These are phyloP conservation scores for Proisotoma minuta DNA, from an alignment of 2,888 invertebrate species.

Conservation along the genomic window DNA sequence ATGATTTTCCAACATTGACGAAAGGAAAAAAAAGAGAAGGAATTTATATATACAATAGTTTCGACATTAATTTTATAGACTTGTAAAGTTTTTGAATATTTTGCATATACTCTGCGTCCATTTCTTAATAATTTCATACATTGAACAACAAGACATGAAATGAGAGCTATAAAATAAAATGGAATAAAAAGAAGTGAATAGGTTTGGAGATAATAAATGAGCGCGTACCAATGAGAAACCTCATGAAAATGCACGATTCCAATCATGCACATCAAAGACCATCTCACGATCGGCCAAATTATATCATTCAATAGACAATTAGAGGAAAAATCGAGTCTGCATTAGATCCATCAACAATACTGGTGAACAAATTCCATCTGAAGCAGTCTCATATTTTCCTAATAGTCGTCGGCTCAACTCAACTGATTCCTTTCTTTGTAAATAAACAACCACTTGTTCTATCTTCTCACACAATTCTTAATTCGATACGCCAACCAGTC, in stretches of 20 bases:
- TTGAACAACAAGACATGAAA: neutral
- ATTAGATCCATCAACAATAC: constrained; percentile 1
- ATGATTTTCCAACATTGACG: neutral
- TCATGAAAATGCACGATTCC: constrained; percentile 47
- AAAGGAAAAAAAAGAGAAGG: too few species aligned
- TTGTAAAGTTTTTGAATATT: too few species aligned
- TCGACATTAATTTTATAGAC: too few species aligned
- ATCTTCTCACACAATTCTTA: too few species aligned
- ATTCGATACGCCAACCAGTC: neutral
- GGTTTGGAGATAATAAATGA: constrained; percentile 36
- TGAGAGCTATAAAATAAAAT: neutral
- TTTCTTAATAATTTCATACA: too few species aligned
- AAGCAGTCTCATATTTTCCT: neutral
- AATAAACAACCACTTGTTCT: neutral
- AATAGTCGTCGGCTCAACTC: neutral
- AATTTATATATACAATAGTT: too few species aligned
- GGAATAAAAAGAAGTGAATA: neutral
- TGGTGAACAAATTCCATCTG: neutral
- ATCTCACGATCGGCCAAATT: constrained; percentile 45
- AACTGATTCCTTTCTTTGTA: constrained; percentile 1
- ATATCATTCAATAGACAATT: constrained; percentile 47
- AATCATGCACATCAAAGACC: constrained; percentile 42
- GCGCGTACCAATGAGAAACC: constrained; percentile 44
- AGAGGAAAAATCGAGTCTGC: constrained; percentile 14
- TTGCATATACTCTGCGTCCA: too few species aligned